Evolutionary conservation across 2,797 vertebrate genomes (phyloP), one percentile per base, ranked within the genome.

Genomic region (Sebastes variabilis): DNA sequence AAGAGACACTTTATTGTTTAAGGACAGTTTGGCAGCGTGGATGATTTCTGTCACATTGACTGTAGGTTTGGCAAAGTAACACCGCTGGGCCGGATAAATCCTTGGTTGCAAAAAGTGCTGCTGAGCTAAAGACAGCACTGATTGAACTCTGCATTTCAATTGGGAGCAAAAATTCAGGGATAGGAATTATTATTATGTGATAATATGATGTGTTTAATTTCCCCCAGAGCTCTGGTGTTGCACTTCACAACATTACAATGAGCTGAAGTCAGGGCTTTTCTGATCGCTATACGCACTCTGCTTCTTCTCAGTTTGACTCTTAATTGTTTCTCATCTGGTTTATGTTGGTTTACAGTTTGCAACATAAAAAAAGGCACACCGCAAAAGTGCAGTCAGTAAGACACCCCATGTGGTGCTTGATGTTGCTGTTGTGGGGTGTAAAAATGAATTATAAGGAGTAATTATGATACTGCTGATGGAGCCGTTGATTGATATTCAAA

Each of bases 251-350:
- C 16, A 81, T 58, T 68, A 54, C 18, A 60, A 52, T 29, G 12
- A 83, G 68, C 71, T 78, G 78, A 80, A 74, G 70, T 79, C 74
- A 79, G 68, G n/a, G 54, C 18, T 71, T 79, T 70, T 66, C 2
- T 2, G 4, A 58, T 24, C 7, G 6, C 60, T 25, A 2, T 59
- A 32, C 68, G 49, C 34, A 24, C 11, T 2, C 14, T 13, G 8
- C 10, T 14, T 71, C 58, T 66, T 72, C 34, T 27, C 38, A 67
- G 14, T 71, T 54, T 55, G 36, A 76, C 34, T 30, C 4, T 11
- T 38, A 58, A 46, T 32, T 58, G 29, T 72, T 74, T 66, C 29
- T 84, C 62, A 76, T 82, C 67, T 86, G 72, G 38, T 76, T 80
- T 60, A 36, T 70, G 66, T 60, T 58, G 29, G 6, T 61, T 79